These are phyloP conservation scores for Neosilurus mollespiculum DNA, from an alignment of 2,797 vertebrate genomes.

Conservation along the genomic window DNA sequence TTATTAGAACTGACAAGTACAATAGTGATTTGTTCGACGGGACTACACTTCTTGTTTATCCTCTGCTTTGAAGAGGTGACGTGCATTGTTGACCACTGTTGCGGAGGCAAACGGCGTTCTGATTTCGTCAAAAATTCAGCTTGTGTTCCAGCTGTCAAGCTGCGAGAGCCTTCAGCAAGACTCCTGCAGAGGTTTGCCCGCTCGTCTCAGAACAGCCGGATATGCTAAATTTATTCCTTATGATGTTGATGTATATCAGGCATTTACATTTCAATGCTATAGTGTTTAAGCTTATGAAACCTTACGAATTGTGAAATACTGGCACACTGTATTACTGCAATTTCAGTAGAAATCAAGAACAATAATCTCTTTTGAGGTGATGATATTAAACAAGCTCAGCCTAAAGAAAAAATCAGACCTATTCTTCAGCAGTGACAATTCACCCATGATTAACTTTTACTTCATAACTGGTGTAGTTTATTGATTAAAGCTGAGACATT, in stretches of 20 bases:
- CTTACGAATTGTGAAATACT: neutral
- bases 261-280: neutral
- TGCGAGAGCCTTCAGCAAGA: neutral
- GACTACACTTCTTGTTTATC: conserved; percentile 33
- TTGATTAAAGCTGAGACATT: too few species aligned
- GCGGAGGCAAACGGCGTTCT: neutral
- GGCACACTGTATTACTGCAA: neutral
- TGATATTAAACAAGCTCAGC: neutral
- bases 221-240: neutral
- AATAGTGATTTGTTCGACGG: conserved; percentile 52
- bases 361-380: neutral
- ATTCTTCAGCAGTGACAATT: too few species aligned
- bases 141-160: neutral
- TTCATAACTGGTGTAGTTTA: too few species aligned
- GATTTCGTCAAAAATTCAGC: neutral
- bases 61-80: conserved; percentile 34
- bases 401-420: neutral
- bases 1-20: conserved; percentile 54
- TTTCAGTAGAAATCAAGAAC: neutral
- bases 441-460: too few species aligned
- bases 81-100: conserved; percentile 27
- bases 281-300: neutral
- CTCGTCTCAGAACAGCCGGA: neutral
- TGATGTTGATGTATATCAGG: neutral
- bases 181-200: neutral